Percentiles rank a stretch among this genome's conserved stretches.
These are phyloP conservation scores for Alethe diademata DNA, from an alignment of 2,113 vertebrate genomes.

Conservation along the genomic window DNA sequence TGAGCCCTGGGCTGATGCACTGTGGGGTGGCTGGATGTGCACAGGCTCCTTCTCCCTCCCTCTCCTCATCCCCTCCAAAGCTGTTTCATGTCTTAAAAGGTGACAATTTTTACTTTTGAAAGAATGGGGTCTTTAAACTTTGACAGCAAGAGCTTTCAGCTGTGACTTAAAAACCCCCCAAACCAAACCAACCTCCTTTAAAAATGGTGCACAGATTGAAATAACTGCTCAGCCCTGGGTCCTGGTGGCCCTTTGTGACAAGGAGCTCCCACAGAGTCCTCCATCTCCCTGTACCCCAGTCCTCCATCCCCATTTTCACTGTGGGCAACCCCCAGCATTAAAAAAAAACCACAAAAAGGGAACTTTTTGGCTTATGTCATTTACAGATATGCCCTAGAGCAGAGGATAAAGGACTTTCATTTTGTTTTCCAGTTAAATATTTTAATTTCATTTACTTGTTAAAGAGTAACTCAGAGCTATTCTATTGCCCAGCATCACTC, in stretches of 20 bases:
- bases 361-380: background rate
- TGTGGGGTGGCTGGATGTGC: accelerated
- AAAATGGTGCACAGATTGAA: background rate
- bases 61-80: background rate
- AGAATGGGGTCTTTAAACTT: accelerated
- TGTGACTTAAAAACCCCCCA: background rate
- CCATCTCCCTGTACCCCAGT: background rate
- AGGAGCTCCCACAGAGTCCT: background rate
- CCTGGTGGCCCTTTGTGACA: background rate
- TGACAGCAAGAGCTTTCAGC: background rate
- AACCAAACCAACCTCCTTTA: background rate
- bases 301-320: background rate
- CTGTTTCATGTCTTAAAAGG: background rate
- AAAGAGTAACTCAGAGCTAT: background rate
- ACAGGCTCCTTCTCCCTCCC: background rate
- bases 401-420: background rate
- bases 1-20: background rate
- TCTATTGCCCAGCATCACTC: background rate
- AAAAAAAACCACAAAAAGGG: background rate
- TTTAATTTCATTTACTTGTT: background rate
- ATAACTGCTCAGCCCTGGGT: background rate
- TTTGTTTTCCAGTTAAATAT: background rate
- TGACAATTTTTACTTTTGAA: background rate
- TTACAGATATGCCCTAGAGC: background rate
- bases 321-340: background rate